Evolutionary conservation across 37 sponge, comb jelly and placozoan genomes (phyloP).

Genomic region (Geodia barretti): DNA sequence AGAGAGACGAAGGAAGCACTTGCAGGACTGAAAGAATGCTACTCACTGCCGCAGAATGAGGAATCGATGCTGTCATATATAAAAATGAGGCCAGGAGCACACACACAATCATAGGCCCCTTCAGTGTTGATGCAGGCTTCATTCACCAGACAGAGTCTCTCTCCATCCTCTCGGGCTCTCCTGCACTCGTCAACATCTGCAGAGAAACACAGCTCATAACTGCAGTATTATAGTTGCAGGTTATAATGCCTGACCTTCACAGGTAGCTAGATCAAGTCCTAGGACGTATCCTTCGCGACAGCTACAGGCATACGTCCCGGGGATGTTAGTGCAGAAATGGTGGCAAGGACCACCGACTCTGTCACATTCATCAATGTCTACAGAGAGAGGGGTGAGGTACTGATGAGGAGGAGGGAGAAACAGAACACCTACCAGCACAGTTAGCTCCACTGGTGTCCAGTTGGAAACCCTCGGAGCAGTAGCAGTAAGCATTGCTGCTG

Average conservation of each 20-base stretch:
- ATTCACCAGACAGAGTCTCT: background rate
- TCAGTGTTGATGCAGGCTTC: background rate
- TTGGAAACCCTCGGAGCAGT: background rate
- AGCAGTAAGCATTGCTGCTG: background rate
- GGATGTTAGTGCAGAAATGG: background rate
- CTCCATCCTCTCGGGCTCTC: background rate
- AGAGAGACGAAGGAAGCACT: no score
- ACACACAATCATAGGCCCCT: background rate
- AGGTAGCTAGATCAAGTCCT: background rate
- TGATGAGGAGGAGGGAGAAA: no score
- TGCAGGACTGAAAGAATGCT: no score
- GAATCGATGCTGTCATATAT: background rate
- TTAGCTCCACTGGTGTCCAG: background rate
- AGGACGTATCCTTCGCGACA: background rate
- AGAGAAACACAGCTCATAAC: background rate
- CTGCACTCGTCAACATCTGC: slow-evolving; percentile 2
- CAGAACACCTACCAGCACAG: no score
- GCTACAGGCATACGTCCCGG: background rate
- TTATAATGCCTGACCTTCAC: background rate
- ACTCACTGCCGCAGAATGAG: background rate
- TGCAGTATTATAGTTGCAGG: background rate
- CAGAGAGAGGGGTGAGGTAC: background rate
- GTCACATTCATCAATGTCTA: background rate
- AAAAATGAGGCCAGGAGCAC: no score
- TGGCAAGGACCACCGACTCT: background rate